phyloP scores from a whole-genome alignment of 2,797 vertebrate species.

The Gastrophryne carolinensis region DNA sequence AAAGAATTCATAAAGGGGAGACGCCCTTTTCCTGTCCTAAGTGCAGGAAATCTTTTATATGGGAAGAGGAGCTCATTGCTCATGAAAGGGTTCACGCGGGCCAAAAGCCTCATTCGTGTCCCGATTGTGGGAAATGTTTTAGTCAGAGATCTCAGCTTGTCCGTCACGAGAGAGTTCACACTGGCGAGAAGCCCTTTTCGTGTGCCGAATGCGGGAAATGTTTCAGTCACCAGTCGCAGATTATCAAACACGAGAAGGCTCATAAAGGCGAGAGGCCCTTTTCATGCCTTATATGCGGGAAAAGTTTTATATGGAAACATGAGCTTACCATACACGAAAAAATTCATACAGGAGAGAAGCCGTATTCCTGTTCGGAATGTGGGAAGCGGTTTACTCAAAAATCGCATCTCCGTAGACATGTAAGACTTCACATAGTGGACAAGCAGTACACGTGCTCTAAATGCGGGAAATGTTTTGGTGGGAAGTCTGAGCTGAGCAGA shows the following conservation, averaged over 20 bases:
- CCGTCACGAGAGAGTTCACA: neutral
- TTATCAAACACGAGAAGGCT: neutral
- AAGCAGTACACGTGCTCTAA: neutral
- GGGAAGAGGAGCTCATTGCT: neutral
- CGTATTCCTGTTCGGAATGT: neutral
- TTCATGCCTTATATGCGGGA: neutral
- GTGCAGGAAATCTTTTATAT: neutral
- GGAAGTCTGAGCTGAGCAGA: neutral
- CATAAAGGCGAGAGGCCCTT: neutral
- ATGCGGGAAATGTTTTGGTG: conserved; percentile 4
- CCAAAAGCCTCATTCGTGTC: neutral
- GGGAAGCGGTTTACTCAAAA: neutral
- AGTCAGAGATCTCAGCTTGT: neutral
- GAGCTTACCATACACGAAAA: neutral
- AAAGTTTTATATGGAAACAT: neutral
- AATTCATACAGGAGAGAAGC: neutral
- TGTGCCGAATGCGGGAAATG: neutral
- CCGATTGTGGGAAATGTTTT: neutral
- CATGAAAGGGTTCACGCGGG: neutral
- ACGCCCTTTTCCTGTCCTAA: neutral
- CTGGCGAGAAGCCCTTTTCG: neutral
- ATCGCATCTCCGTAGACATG: neutral
- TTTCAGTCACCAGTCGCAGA: neutral
- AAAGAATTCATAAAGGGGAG: too few relatives aligned
- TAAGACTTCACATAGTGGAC: neutral